Evolutionary conservation across 2,888 invertebrate species (phyloP).

Genomic region (Agonum fuliginosum): DNA sequence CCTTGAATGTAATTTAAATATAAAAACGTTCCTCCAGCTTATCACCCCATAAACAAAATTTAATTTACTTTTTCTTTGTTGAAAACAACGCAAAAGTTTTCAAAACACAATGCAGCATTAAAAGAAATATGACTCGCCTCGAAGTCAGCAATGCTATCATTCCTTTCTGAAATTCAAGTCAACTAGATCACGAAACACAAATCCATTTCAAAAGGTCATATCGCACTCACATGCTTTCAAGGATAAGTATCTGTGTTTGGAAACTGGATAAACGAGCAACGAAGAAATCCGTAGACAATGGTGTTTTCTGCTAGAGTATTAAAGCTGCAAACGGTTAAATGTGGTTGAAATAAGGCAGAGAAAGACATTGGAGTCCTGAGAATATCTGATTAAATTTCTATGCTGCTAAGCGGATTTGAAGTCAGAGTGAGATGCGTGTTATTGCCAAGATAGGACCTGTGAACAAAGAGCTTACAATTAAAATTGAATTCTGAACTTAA

Average conservation of each 20-base stretch:
- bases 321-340: background rate
- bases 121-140: no score
- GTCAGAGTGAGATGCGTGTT: background rate
- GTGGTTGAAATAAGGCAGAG: background rate
- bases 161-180: background rate
- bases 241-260: no score
- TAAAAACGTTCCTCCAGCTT: no score
- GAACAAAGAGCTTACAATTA: background rate
- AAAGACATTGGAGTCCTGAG: background rate
- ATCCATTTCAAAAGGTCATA: background rate
- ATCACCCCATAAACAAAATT: no score
- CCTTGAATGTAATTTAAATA: no score
- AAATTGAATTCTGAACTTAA: no score
- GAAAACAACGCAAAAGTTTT: background rate
- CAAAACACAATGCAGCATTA: background rate
- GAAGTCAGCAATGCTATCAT: background rate
- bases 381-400: constrained; percentile 24
- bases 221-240: background rate
- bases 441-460: background rate
- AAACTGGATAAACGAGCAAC: no score
- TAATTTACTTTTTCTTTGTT: background rate
- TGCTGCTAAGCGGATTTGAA: constrained; percentile 1
- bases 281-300: no score
- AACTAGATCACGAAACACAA: no score
- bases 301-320: background rate